Base-by-base conservation (phyloP, 2,797 vertebrate species). In the Mastacembelus armatus region DNA sequence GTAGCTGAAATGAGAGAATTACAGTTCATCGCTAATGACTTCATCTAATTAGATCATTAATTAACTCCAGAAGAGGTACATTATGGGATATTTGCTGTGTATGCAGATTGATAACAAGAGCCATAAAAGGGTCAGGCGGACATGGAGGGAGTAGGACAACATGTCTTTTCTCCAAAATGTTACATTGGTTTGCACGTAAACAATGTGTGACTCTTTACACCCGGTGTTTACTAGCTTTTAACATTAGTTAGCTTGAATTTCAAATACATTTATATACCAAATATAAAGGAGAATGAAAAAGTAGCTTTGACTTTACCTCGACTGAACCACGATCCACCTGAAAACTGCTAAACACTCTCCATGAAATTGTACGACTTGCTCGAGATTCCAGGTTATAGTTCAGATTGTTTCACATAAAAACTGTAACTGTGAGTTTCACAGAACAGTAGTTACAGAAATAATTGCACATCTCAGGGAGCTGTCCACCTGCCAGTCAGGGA, bases 1-100 rank as follows among this genome's bases (percentile, higher is more conserved):
- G 85, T 59, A 77, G 84, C 90, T 87, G 78, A 88, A 90, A 86
- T 90, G 71, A 80, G 80, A 87, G 70, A 89, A 88, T 90, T 86
- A 83, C 72, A 71, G 81, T 83, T 83, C 76, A 67, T 60, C 27
- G 30, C 86, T 91, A 91, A 93, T 86, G 83, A 89, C 83, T 74
- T 85, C 72, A 76, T 54, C 81, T 90, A 92, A 92, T 92, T 91
- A 89, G 80, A 67, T 68, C 65, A 74, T 87, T 92, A 86, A 90
- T 93, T 92, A 86, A 74, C 75, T 88, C 56, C 71, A 73, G 58
- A 77, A 84, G 83, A 85, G 68, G 68, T 77, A 45, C 56, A 43
- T 75, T 74, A 77, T 30, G 56, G 65, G 44, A 48, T 51, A 49
- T 74, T 60, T 77, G 81, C 83, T 83, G 83, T 62, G 72, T 77